These are phyloP conservation scores for Crocuta crocuta DNA, from an alignment of 2,113 vertebrate species.

Conservation along the genomic window DNA sequence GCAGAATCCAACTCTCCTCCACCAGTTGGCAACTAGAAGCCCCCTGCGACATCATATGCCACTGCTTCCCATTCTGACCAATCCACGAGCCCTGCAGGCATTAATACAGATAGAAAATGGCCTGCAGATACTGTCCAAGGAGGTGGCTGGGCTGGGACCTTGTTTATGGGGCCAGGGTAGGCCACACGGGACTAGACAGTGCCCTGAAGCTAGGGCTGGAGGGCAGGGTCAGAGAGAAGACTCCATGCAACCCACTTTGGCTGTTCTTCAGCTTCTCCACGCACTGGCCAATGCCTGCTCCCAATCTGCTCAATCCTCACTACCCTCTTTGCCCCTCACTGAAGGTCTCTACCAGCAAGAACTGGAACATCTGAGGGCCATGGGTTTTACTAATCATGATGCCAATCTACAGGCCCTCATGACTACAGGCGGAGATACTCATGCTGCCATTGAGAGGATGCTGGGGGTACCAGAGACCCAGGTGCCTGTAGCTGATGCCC, in stretches of 20 bases:
- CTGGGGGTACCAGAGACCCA: conserved; percentile 21
- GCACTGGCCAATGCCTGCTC: neutral
- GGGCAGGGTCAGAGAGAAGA: neutral
- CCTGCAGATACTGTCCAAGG: conserved; percentile 64
- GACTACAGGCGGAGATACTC: conserved; percentile 43
- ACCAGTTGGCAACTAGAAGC: conserved; percentile 26
- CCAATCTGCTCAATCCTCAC: neutral
- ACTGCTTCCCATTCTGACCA: conserved; percentile 72
- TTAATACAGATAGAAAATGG: conserved; percentile 78
- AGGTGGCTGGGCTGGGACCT: conserved; percentile 65
- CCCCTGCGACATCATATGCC: conserved; percentile 38
- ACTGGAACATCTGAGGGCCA: conserved; percentile 54
- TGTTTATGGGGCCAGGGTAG: conserved; percentile 45
- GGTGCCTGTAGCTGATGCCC: neutral
- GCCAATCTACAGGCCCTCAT: conserved; percentile 56
- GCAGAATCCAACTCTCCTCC: conserved; percentile 54
- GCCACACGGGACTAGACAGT: neutral
- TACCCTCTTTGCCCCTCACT: neutral
- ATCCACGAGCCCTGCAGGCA: conserved; percentile 73
- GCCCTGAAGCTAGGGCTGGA: conserved; percentile 4
- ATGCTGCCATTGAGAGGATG: conserved; percentile 25
- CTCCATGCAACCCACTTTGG: neutral
- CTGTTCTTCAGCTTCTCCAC: conserved; percentile 37
- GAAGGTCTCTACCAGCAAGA: conserved; percentile 62
- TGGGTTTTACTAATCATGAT: neutral